Percentiles rank a stretch among this genome's conserved stretches.
These are phyloP conservation scores for Solea solea DNA, from an alignment of 2,113 vertebrate species.

Conservation along the genomic window DNA sequence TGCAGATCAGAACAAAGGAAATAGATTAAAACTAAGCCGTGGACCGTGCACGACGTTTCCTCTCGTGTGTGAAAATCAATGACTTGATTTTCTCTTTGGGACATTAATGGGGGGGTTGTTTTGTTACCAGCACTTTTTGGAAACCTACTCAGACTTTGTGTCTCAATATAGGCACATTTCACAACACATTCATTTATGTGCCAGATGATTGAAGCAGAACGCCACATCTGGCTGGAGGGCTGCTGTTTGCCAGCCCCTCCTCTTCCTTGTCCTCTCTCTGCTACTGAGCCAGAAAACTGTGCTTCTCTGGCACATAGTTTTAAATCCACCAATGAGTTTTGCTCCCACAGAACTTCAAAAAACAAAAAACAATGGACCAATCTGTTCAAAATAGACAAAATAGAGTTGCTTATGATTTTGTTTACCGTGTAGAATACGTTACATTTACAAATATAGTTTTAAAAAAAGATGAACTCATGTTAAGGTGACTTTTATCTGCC, in stretches of 20 bases:
- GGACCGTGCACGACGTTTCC: too few relatives aligned
- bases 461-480: neutral
- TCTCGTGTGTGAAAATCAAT: too few relatives aligned
- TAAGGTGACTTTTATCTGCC: constrained; percentile 22
- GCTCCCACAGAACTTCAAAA: constrained; percentile 11
- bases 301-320: neutral
- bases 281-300: neutral
- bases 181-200: too few relatives aligned
- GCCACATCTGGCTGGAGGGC: neutral
- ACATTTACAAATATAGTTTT: neutral
- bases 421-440: neutral
- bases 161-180: too few relatives aligned
- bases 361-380: neutral
- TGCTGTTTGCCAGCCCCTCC: neutral
- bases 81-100: too few relatives aligned
- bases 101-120: too few relatives aligned
- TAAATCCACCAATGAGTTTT: constrained; percentile 14
- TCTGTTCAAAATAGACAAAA: too few relatives aligned
- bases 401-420: neutral
- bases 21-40: too few relatives aligned
- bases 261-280: neutral
- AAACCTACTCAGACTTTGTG: too few relatives aligned
- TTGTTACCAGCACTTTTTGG: too few relatives aligned
- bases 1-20: too few relatives aligned
- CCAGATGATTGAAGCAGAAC: neutral